These are phyloP conservation scores for Rhea pennata DNA, from an alignment of 2,113 vertebrate genomes.

Conservation along the genomic window DNA sequence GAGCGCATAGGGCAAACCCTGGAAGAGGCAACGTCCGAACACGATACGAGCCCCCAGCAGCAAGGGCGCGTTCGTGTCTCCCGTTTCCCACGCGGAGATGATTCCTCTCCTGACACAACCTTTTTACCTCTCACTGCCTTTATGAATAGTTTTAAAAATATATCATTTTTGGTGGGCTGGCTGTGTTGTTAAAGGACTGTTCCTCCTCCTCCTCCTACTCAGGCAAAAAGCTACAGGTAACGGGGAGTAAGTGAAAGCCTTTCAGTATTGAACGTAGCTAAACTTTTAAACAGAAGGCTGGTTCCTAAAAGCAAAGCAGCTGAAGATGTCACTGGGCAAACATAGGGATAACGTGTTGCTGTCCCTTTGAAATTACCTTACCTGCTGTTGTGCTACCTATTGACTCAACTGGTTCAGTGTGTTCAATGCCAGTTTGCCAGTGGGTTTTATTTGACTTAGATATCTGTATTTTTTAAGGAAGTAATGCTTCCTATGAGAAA, in stretches of 20 bases:
- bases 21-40: not conserved
- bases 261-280: not conserved
- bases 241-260: slow-evolving; percentile 22
- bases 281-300: slow-evolving; percentile 11
- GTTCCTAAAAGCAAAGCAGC: slow-evolving; percentile 15
- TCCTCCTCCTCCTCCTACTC: slow-evolving; percentile 2
- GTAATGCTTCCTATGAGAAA: not conserved
- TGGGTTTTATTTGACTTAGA: not conserved
- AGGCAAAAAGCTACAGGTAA: slow-evolving; percentile 24
- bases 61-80: not conserved
- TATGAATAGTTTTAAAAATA: not conserved
- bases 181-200: not conserved
- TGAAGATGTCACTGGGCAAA: slow-evolving; percentile 30
- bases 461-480: not conserved
- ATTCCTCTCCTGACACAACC: not conserved
- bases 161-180: not conserved
- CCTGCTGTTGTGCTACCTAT: not conserved
- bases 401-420: not conserved
- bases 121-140: slow-evolving; percentile 28
- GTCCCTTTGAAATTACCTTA: not conserved
- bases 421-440: not conserved
- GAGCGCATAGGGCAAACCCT: not conserved
- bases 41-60: not conserved
- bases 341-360: not conserved
- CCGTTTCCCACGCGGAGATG: not conserved